Conservation (phyloP, 2,888 invertebrate species). For the Epistrophella euchroma region DNA sequence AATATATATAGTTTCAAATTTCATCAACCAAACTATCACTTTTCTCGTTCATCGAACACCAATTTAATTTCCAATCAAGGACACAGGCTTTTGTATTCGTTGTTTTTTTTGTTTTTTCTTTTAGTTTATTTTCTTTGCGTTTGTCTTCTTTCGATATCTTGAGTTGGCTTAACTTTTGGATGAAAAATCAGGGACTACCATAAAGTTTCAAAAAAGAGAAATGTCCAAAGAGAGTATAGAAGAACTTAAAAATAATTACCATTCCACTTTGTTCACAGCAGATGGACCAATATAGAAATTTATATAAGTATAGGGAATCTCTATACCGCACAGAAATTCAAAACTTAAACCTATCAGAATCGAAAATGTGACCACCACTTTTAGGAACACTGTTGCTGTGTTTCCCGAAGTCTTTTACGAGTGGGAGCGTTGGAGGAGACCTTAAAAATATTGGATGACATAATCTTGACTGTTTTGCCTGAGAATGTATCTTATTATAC, state of each 20-base stretch:
- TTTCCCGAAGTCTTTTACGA: not conserved
- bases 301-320: constrained; percentile 8
- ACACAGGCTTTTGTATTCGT: constrained; percentile 49
- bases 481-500: constrained; percentile 6
- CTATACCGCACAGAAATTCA: not conserved
- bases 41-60: constrained; percentile 70
- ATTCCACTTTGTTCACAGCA: constrained; percentile 51
- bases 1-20: constrained; percentile 61
- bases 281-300: constrained; percentile 56
- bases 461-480: constrained; percentile 32
- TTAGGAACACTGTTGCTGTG: not conserved
- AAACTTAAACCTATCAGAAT: not conserved
- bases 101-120: constrained; percentile 15
- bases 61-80: constrained; percentile 75
- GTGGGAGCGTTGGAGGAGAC: constrained; percentile 34
- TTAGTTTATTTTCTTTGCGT: constrained; percentile 2
- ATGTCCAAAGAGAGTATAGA: constrained; percentile 2
- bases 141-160: constrained; percentile 6
- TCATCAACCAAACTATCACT: constrained; percentile 73
- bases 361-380: not conserved
- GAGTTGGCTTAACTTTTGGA: constrained; percentile 14
- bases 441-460: constrained; percentile 47
- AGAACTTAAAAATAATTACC: constrained; percentile 43
- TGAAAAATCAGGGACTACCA: constrained; percentile 11
- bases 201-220: not conserved